Base-by-base conservation (phyloP, 2,797 vertebrate species). In the Pampus argenteus region DNA sequence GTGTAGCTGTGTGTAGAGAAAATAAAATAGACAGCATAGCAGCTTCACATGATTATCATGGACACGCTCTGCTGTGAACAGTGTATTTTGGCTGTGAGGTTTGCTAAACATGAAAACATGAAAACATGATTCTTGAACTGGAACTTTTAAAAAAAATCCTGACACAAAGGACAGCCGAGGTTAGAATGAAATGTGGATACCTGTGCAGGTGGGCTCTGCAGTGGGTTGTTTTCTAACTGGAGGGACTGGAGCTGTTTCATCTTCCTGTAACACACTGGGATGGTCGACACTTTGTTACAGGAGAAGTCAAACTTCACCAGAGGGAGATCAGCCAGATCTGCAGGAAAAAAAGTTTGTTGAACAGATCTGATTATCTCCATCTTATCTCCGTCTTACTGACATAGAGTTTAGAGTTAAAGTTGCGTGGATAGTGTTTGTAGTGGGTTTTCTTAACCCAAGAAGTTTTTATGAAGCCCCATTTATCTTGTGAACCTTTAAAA, bases 261-360 rank as follows among this genome's bases (percentile, higher is more conserved):
- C 74, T 96, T 97, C 90, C 96, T 94, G 92, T 96, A 99, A 86
- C 96, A 96, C 82, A 97, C 91, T 1, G 97, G 97, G 90, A 99
- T 97, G 84, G 94, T 95, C 13, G 97, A 96, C 77, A 98, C 96
- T 89, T 98, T 97, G 95, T 99, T 99, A 90, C 97, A 98, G 87
- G 97, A 98, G 91, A 99, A 96, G 89, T 98, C 96, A 20, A 99
- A 96, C 93, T 96, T 98, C 64, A 98, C 97, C 94, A 99, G 93
- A 65, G 97, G 97, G 82, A 99, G 95, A 45, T 95, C 94, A 22
- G 96, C 96, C 88, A 99, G 88, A 86, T 98, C 97, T 98, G 93
- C 68, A 90, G 75, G n/a, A 36, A 36, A 36, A 36, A 36, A 8
- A 44, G n/a, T 50, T 13, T 18, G 31, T 34, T 47, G 4, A 23